Evolutionary conservation across 1,140 invertebrate genomes (phyloP).

Genomic region (Cydia splendana): DNA sequence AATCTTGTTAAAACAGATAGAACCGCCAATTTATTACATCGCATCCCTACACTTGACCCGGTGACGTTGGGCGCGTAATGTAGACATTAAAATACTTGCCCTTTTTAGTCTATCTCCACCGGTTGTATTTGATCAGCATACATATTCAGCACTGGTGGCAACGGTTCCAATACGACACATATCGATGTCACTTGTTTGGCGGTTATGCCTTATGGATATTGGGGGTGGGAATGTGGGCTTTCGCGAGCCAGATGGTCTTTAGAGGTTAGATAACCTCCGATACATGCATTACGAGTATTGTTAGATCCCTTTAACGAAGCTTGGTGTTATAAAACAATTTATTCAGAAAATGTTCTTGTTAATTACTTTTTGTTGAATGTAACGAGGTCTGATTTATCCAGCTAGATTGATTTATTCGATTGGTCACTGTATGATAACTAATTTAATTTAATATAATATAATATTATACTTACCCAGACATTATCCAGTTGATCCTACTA

Average conservation of each 20-base stretch:
- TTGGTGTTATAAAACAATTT: conserved; percentile 14
- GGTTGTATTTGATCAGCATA: conserved; percentile 38
- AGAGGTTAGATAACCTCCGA: conserved; percentile 40
- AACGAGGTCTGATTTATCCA: too few relatives aligned
- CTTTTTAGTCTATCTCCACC: conserved; percentile 40
- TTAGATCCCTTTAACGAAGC: conserved; percentile 24
- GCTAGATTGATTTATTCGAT: too few relatives aligned
- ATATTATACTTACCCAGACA: too few relatives aligned
- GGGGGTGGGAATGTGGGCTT: conserved; percentile 40
- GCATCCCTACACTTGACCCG: conserved; percentile 21
- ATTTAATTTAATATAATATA: too few relatives aligned
- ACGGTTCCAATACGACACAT: not conserved
- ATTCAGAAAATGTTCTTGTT: not conserved
- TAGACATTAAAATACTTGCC: conserved; percentile 52
- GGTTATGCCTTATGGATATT: not conserved
- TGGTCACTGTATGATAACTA: too few relatives aligned
- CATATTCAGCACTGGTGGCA: conserved; percentile 41
- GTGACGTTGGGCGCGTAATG: conserved; percentile 37
- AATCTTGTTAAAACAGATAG: too few relatives aligned
- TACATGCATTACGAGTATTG: conserved; percentile 45
- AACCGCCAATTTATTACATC: not conserved
- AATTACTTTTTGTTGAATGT: too few relatives aligned
- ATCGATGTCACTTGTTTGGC: not conserved
- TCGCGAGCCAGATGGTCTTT: conserved; percentile 53
- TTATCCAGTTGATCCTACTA: too few relatives aligned